Evolutionary conservation across 2,797 vertebrate genomes (phyloP), one percentile per base, ranked within the genome.

Genomic region (Thunnus albacares): DNA sequence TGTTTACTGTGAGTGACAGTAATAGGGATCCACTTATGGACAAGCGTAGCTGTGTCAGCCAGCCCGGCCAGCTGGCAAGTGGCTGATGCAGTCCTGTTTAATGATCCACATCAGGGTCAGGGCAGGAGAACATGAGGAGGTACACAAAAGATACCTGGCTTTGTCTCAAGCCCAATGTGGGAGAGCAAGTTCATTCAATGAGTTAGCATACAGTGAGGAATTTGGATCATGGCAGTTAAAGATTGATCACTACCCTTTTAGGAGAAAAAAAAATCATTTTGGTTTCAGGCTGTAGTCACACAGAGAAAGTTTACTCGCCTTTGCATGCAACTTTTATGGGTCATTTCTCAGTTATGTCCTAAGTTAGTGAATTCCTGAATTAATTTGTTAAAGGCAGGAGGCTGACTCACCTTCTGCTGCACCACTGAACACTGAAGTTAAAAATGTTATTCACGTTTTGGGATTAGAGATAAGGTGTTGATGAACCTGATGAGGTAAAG

Each of bases 1-100:
- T 82, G 82, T 91, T 93, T 88, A 87, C 84, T 66, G 64, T 90
- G 93, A 90, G 82, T 91, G 92, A 94, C 91, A 88, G 91, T 90
- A 92, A 93, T 91, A 79, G 90, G 83, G 87, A 87, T 91, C 83
- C 89, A 92, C 93, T 94, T 92, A 87, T 88, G 88, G 91, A 89
- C 88, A 91, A 90, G 77, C 77, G 49, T 77, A 85, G 90, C 81
- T 77, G 84, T 77, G 80, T 89, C 66, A 81, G 77, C 62, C 80
- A 30, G 71, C 64, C 71, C 1, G 14, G 86, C 88, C 92, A 89
- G 89, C 92, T 92, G 94, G 93, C 89, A 76, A 79, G 84, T 81
- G 90, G 89, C 81, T 88, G 86, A 89, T 85, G 65, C 87, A 72
- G 92, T 81, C 78, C 75, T 80, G 88, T 88, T 89, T 90, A 91